A percentile compares a stretch with the other conserved stretches of the same genome.
Conservation (phyloP, 2,113 vertebrate species). For the Tachuris rubrigastra region DNA sequence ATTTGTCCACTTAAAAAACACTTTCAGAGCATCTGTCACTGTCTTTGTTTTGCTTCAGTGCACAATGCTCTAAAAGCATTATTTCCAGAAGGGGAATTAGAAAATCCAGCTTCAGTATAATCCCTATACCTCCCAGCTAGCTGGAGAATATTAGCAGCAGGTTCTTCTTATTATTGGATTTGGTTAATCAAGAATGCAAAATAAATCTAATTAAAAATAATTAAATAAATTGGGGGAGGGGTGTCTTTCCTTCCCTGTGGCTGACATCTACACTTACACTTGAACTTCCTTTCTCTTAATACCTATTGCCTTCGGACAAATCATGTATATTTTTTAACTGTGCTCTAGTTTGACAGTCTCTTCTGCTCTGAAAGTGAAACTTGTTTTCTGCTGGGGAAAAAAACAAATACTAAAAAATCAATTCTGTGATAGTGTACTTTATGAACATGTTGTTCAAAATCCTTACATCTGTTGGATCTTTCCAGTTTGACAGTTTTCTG, state of each 20-base stretch:
- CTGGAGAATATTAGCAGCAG: neutral
- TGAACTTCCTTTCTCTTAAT: neutral
- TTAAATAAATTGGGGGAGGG: neutral
- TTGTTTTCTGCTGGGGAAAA: neutral
- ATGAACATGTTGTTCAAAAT: neutral
- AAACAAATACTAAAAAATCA: neutral
- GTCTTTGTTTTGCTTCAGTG: neutral
- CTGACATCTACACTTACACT: neutral
- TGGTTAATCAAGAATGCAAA: neutral
- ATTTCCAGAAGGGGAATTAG: conserved; percentile 6
- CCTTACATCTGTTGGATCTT: neutral
- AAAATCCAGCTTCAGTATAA: neutral
- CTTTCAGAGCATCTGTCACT: neutral
- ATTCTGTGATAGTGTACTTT: neutral
- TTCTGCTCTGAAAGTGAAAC: neutral
- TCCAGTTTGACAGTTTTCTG: neutral
- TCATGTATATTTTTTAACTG: neutral
- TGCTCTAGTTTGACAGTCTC: neutral
- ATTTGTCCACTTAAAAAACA: conserved; percentile 29
- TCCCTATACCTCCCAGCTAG: neutral
- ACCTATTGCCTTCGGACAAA: neutral
- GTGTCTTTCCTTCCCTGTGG: neutral
- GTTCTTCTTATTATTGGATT: conserved; percentile 4
- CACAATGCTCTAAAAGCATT: conserved; percentile 1
- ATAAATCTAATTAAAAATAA: neutral